Evolutionary conservation across 2,797 vertebrate genomes (phyloP).

Genomic region (Lacerta agilis): DNA sequence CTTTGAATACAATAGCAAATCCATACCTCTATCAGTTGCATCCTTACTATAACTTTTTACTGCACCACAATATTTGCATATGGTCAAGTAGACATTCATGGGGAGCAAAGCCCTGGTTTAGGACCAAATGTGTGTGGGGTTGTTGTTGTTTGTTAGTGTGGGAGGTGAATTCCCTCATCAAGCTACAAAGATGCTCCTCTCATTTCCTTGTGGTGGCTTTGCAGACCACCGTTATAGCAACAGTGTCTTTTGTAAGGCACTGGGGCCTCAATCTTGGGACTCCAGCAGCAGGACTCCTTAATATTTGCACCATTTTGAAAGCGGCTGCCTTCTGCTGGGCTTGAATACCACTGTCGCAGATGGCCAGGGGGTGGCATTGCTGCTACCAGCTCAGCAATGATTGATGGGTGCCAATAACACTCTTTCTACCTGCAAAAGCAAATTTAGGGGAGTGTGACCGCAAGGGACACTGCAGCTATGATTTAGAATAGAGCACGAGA

Average conservation of each 20-base stretch:
- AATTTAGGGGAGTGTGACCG: too few species aligned
- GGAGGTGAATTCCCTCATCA: background rate
- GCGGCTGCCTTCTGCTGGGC: background rate
- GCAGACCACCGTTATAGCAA: background rate
- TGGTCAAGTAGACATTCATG: background rate
- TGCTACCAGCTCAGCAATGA: background rate
- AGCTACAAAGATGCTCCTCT: too few species aligned
- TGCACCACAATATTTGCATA: background rate
- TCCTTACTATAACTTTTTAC: background rate
- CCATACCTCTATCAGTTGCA: background rate
- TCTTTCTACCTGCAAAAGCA: too few species aligned
- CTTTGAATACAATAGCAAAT: background rate
- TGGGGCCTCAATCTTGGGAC: background rate
- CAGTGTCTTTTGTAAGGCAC: background rate
- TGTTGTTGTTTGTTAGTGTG: background rate
- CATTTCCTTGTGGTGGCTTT: background rate
- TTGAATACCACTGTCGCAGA: background rate
- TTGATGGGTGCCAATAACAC: background rate
- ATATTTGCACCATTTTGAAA: background rate
- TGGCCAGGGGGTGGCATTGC: background rate
- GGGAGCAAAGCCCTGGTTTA: background rate
- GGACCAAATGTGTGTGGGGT: too few species aligned
- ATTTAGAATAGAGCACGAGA: too few species aligned
- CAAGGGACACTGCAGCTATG: background rate
- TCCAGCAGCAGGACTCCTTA: background rate